phyloP scores from a whole-genome alignment of 2,113 vertebrate genomes.

The Boleophthalmus pectinirostris region DNA sequence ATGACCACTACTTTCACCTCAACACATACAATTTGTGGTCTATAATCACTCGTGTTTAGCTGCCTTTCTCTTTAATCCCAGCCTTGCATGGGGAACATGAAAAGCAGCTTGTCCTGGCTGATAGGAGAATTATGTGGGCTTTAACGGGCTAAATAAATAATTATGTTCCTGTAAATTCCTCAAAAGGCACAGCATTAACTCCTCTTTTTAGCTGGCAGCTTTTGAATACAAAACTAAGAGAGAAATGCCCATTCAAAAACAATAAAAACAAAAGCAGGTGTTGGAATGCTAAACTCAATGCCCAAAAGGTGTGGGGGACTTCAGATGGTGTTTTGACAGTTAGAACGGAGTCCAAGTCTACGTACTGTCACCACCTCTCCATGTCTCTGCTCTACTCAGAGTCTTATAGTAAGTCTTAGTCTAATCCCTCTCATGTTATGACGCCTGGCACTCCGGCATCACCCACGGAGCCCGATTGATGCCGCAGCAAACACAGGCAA shows the following conservation, averaged over 20 bases:
- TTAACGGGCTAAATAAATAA: constrained; percentile 78
- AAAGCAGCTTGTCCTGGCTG: constrained; percentile 73
- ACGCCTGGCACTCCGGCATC: constrained; percentile 64
- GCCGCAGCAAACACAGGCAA: constrained; percentile 14
- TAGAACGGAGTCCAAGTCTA: constrained; percentile 25
- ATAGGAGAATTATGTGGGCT: constrained; percentile 76
- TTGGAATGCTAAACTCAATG: constrained; percentile 19
- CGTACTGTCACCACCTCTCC: constrained; percentile 38
- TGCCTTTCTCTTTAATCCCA: constrained; percentile 65
- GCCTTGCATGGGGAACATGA: constrained; percentile 69
- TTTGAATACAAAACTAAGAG: constrained; percentile 47
- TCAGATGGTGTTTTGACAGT: constrained; percentile 34
- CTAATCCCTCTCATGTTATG: constrained; percentile 67
- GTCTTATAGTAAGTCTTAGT: constrained; percentile 53
- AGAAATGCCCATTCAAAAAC: constrained; percentile 46
- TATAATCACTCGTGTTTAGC: constrained; percentile 18
- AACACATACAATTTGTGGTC: not conserved
- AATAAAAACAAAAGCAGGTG: constrained; percentile 46
- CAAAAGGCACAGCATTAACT: constrained; percentile 76
- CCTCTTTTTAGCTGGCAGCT: constrained; percentile 57
- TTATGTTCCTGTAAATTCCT: constrained; percentile 77
- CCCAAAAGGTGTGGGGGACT: constrained; percentile 27
- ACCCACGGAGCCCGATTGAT: constrained; percentile 44
- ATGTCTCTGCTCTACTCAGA: constrained; percentile 35
- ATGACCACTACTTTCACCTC: not conserved